Evolutionary conservation across 2,888 invertebrate species (phyloP), one percentile per base, ranked within the genome.

Genomic region (Notodonta dromedarius): DNA sequence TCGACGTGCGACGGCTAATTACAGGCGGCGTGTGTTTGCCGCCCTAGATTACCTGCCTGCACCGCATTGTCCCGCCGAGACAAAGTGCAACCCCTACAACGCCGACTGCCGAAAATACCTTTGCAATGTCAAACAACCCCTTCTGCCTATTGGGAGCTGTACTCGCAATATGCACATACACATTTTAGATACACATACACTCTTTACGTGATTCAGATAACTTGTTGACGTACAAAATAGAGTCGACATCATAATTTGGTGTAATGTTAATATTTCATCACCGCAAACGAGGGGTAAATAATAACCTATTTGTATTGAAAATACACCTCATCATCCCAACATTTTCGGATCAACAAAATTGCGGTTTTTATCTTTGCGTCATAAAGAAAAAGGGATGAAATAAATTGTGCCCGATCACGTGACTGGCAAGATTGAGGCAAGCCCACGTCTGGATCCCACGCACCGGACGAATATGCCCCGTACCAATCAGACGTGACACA

Each of bases 1-100:
- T 70, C 71, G 70, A 76, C 77, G 71, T 76, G 80, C 79, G 78
- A 75, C 72, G 78, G 82, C 83, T 87, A 87, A 87, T 87, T 85
- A 85, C 85, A 76, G 76, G 74, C 77, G 75, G 74, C 74, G 76
- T 80, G 78, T 80, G 80, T 83, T 79, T 80, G 75, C 76, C 74
- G 74, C 63, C 77, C 74, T 72, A 76, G 78, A 83, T 84, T 83
- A 84, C 83, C 84, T 83, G 78, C 73, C 74, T 62, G 67, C 59
- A 63, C 69, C 66, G 69, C 65, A 77, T 79, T 76, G 78, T 75
- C 69, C 69, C 71, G 54, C 54, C 52, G 61, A 74, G 62, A 78
- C 76, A 79, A 80, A 73, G 73, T 74, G 71, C 63, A 66, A 70
- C 66, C 58, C 61, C 57, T 62, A 67, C 70, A 76, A 66, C 64